phyloP scores from a whole-genome alignment of 37 sponge, comb jelly and placozoan genomes.

The Spongilla lacustris region DNA sequence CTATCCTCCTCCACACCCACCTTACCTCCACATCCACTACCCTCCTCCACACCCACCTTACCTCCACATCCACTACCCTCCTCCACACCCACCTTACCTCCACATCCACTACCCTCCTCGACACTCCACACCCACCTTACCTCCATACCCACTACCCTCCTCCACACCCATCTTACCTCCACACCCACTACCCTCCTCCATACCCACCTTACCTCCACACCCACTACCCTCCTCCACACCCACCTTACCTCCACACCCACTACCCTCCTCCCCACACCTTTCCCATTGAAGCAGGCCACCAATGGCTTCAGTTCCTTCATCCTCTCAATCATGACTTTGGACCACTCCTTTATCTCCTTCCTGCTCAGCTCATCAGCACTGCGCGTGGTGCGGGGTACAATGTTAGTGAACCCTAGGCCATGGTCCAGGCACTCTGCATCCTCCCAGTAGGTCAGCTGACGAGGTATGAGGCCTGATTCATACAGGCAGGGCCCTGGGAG shows the following conservation, averaged over 20 bases:
- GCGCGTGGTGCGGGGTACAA: conserved; percentile 88
- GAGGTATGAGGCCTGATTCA: conserved; percentile 82
- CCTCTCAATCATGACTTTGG: conserved; percentile 74
- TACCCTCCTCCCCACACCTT: conserved; percentile 30
- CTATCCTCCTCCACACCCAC: no score
- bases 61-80: not conserved
- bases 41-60: not conserved
- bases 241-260: not conserved
- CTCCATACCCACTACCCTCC: not conserved
- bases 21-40: no score
- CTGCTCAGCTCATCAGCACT: conserved; percentile 81
- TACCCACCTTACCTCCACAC: not conserved
- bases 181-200: not conserved
- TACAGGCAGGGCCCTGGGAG: conserved; percentile 87
- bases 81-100: not conserved
- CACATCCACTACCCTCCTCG: not conserved
- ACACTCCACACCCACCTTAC: conserved; percentile 65
- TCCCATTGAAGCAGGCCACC: conserved; percentile 92
- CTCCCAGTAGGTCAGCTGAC: conserved; percentile 68
- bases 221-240: not conserved
- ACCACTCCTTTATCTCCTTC: conserved; percentile 88
- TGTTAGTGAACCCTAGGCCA: conserved; percentile 93
- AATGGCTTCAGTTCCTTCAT: conserved; percentile 82
- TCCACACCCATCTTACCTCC: no score
- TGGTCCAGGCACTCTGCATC: conserved; percentile 81